These are phyloP conservation scores for Vireo griseus DNA, from an alignment of 2,797 vertebrate genomes.

Conservation along the genomic window DNA sequence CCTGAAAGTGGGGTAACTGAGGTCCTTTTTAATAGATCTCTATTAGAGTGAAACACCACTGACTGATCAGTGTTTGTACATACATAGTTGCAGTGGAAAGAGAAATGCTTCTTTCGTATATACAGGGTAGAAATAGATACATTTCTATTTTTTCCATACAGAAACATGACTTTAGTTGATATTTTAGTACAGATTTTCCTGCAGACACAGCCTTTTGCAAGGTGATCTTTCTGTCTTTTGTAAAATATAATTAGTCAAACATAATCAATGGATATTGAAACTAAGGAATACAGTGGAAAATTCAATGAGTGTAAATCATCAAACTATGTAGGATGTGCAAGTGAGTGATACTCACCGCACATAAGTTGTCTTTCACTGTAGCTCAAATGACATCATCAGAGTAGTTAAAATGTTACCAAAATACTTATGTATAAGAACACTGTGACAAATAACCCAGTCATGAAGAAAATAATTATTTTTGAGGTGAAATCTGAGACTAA, in stretches of 20 bases:
- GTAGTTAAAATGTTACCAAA: not conserved
- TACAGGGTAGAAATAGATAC: not conserved
- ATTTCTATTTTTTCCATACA: not conserved
- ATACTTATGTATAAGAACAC: not conserved
- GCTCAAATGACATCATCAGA: not conserved
- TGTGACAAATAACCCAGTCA: not conserved
- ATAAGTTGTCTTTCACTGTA: not conserved
- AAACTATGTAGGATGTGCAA: not conserved
- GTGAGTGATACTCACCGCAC: not conserved
- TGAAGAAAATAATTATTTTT: not conserved
- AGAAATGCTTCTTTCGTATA: not conserved
- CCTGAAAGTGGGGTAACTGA: not conserved
- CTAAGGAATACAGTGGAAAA: not conserved
- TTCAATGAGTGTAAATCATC: not conserved
- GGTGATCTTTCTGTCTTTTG: not conserved
- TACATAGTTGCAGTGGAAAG: not conserved
- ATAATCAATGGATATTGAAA: not conserved
- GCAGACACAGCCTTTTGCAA: rapidly evolving
- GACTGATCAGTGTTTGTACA: not conserved
- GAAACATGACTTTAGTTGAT: not conserved
- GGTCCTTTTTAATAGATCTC: not conserved
- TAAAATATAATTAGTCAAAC: not conserved
- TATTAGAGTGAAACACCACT: not conserved
- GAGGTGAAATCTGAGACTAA: not conserved
- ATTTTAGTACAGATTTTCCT: not conserved